A percentile compares a stretch with the other conserved stretches of the same genome.
phyloP scores from a whole-genome alignment of 2,888 invertebrate genomes.

The Boloria euphrosyne region DNA sequence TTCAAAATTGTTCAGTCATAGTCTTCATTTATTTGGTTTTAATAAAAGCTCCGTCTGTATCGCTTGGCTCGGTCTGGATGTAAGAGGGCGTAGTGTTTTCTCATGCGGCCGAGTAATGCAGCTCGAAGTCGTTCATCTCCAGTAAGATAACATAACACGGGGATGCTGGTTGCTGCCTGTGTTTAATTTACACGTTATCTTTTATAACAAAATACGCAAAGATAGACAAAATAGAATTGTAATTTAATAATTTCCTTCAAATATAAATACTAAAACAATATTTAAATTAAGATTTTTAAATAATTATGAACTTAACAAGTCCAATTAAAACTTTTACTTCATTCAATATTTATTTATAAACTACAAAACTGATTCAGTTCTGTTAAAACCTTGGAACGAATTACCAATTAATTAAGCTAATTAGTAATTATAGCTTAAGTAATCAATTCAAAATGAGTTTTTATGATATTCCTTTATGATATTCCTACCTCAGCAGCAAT shows the following conservation, averaged over 20 bases:
- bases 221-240: no score
- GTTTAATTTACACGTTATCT: slow-evolving; percentile 35
- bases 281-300: no score
- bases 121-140: slow-evolving; percentile 74
- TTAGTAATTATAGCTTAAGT: no score
- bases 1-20: slow-evolving; percentile 16
- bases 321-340: no score
- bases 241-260: no score
- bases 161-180: slow-evolving; percentile 77
- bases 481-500: slow-evolving; percentile 74
- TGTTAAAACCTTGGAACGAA: no score
- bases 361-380: no score
- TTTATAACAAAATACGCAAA: slow-evolving; percentile 1
- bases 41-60: slow-evolving; percentile 45
- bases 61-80: slow-evolving; percentile 66
- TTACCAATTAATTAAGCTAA: no score
- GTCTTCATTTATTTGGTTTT: slow-evolving; percentile 18
- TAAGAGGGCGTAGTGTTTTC: slow-evolving; percentile 71
- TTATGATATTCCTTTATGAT: slow-evolving; percentile 16
- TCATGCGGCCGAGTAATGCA: slow-evolving; percentile 76
- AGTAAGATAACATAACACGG: slow-evolving; percentile 73
- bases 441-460: background rate
- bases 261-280: no score
- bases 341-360: no score
- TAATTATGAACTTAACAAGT: no score